A percentile compares a stretch with the other conserved stretches of the same genome.
Conservation (phyloP, 2,797 vertebrate genomes). For the Acomys russatus region DNA sequence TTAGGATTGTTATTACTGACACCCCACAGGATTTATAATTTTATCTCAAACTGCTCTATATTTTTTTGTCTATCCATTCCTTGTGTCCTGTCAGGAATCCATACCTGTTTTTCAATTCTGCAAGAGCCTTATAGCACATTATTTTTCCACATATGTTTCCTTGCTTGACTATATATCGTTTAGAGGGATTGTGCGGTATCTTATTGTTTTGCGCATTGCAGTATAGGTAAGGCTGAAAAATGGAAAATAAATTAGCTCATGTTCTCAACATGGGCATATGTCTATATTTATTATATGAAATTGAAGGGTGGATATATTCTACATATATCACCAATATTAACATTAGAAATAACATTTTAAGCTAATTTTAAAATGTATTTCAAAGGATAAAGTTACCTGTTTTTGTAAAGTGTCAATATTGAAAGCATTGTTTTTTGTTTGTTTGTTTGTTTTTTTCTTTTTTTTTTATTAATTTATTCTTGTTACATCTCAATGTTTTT, state of each 20-base stretch:
- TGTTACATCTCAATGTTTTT: too few species aligned
- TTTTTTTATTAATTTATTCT: too few species aligned
- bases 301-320: neutral
- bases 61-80: neutral
- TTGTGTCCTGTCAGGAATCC: neutral
- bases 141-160: neutral
- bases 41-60: neutral
- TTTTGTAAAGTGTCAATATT: conserved; percentile 24
- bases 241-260: neutral
- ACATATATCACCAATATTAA: neutral
- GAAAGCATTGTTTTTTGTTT: conserved; percentile 63
- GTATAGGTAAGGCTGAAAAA: neutral
- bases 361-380: conserved; percentile 15
- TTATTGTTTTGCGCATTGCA: neutral
- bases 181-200: neutral
- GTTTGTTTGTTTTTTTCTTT: too few species aligned
- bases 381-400: conserved; percentile 13
- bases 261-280: neutral
- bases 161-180: neutral
- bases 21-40: neutral
- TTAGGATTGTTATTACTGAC: neutral
- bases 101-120: neutral
- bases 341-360: neutral
- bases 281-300: neutral
- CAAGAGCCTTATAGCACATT: neutral